These are phyloP conservation scores for Tolmerus cingulatus DNA, from an alignment of 2,888 invertebrate genomes.

Conservation along the genomic window DNA sequence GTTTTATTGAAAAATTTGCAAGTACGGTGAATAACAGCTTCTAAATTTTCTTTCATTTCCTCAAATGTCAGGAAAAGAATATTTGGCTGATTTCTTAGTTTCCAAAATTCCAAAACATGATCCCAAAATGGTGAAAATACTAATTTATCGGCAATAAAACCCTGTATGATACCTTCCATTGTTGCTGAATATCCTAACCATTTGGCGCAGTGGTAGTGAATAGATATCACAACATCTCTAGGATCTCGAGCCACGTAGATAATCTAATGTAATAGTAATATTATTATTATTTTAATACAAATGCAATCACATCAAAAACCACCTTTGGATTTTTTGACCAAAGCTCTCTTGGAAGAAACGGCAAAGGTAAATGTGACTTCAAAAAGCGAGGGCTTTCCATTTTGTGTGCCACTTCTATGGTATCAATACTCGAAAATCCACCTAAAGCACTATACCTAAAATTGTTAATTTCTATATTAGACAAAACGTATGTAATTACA, in stretches of 20 bases:
- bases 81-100: neutral
- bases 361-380: slow-evolving; percentile 59
- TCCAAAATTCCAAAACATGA: neutral
- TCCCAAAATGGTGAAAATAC: slow-evolving; percentile 51
- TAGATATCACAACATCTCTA: slow-evolving; percentile 85
- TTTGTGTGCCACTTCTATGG: slow-evolving; percentile 50
- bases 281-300: too few species aligned
- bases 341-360: slow-evolving; percentile 57
- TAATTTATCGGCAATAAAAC: slow-evolving; percentile 67
- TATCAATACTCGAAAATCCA: neutral
- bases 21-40: neutral
- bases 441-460: neutral
- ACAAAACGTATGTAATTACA: too few species aligned
- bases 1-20: neutral
- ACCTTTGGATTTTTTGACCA: slow-evolving; percentile 59
- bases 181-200: slow-evolving; percentile 64
- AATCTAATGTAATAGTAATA: slow-evolving; percentile 63
- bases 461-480: too few species aligned
- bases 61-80: neutral
- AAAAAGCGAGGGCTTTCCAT: slow-evolving; percentile 57
- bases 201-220: slow-evolving; percentile 71
- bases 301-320: too few species aligned
- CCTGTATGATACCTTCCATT: neutral
- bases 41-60: neutral
- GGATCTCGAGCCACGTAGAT: slow-evolving; percentile 87